A percentile compares a stretch with the other conserved stretches of the same genome.
Evolutionary conservation across 2,888 invertebrate genomes (phyloP).

Genomic region (Campoplex capitator): DNA sequence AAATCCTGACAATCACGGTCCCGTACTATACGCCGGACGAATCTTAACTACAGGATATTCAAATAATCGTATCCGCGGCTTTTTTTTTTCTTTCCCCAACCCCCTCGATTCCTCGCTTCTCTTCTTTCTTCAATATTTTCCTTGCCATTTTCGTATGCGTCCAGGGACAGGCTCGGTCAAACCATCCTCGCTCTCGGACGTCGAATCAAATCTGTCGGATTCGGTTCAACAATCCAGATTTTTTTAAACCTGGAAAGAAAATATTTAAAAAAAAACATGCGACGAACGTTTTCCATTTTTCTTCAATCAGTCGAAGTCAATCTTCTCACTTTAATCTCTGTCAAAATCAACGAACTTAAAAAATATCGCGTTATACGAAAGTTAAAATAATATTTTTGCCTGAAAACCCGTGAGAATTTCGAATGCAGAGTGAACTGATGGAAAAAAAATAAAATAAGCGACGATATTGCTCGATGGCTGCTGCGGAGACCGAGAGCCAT

Average conservation of each 20-base stretch:
- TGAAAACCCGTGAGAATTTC: not conserved
- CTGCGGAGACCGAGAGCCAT: conserved; percentile 72
- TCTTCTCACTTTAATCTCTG: too few relatives aligned
- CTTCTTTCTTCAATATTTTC: conserved; percentile 33
- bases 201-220: too few relatives aligned
- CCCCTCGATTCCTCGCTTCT: conserved; percentile 25
- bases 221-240: too few relatives aligned
- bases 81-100: conserved; percentile 15
- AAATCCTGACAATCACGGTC: conserved; percentile 83
- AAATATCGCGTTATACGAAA: not conserved
- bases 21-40: conserved; percentile 81
- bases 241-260: too few relatives aligned
- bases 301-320: too few relatives aligned
- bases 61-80: conserved; percentile 77
- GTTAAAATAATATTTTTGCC: not conserved
- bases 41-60: conserved; percentile 84
- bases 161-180: conserved; percentile 47
- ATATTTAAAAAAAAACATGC: too few relatives aligned
- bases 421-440: not conserved
- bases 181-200: not conserved
- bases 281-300: too few relatives aligned
- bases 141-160: conserved; percentile 50
- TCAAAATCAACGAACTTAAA: not conserved
- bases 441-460: not conserved
- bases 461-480: conserved; percentile 60